Percentiles rank a stretch among this genome's conserved stretches.
phyloP scores from a whole-genome alignment of 2,888 invertebrate species.

The Xestoiulus laeticollis region DNA sequence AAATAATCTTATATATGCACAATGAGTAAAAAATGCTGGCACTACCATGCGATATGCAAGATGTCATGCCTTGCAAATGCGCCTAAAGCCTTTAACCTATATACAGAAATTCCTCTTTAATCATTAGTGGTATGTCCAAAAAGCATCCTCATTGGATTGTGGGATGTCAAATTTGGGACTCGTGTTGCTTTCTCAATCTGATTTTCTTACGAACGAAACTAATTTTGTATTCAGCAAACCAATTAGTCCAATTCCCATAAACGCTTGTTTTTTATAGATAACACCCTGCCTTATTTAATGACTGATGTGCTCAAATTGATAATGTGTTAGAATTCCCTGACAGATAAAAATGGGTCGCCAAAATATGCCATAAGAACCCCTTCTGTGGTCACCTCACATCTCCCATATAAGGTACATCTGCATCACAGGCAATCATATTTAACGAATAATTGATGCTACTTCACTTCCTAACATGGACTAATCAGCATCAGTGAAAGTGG shows the following conservation, averaged over 20 bases:
- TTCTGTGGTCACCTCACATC: no score
- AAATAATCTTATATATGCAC: conserved; percentile 19
- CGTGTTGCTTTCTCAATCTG: background rate
- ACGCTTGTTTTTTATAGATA: no score
- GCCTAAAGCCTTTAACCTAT: conserved; percentile 17
- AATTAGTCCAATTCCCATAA: background rate
- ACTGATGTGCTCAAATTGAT: no score
- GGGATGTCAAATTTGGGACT: background rate
- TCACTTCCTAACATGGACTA: background rate
- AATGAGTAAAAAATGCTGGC: conserved; percentile 19
- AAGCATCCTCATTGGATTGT: background rate
- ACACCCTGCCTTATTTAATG: no score
- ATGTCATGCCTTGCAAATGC: background rate
- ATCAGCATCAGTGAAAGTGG: background rate
- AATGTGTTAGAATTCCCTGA: background rate
- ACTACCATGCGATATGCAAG: background rate
- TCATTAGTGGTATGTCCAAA: conserved; percentile 21
- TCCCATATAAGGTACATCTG: no score
- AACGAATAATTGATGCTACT: background rate
- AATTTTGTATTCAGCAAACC: background rate
- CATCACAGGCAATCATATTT: no score
- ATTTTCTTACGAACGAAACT: background rate
- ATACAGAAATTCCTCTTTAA: background rate
- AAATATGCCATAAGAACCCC: background rate
- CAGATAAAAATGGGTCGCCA: background rate